A percentile compares a stretch with the other conserved stretches of the same genome.
These are phyloP conservation scores for Leptodactylus fuscus DNA, from an alignment of 2,113 vertebrate species.

Conservation along the genomic window DNA sequence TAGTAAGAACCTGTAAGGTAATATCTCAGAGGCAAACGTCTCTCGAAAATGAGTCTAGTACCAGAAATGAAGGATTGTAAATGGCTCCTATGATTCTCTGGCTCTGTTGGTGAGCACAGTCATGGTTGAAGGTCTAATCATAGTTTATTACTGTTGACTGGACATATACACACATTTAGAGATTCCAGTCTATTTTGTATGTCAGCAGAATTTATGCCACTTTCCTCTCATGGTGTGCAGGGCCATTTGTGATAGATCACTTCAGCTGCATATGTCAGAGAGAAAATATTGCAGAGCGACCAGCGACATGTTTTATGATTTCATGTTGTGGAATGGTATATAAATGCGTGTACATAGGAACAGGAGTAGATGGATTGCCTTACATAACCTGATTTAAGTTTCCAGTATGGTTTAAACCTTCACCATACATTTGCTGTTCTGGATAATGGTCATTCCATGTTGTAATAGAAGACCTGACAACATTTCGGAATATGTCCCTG, in stretches of 20 bases:
- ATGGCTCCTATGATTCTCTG: not conserved
- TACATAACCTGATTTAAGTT: not conserved
- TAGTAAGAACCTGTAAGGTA: no score
- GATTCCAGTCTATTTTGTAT: conserved; percentile 33
- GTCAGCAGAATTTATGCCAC: conserved; percentile 26
- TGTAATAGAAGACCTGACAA: no score
- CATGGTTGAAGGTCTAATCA: conserved; percentile 24
- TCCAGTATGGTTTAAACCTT: not conserved
- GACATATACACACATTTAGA: conserved; percentile 16
- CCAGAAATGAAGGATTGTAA: no score
- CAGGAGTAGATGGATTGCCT: not conserved
- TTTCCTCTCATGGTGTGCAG: not conserved
- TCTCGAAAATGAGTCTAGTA: no score
- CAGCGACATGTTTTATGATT: not conserved
- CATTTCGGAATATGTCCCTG: no score
- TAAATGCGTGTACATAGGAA: not conserved
- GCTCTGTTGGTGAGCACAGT: conserved; percentile 6
- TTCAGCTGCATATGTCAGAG: not conserved
- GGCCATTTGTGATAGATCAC: conserved; percentile 14
- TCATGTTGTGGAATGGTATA: not conserved
- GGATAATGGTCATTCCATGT: no score
- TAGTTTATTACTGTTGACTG: conserved; percentile 25
- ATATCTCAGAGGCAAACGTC: no score
- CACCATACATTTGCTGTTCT: not conserved
- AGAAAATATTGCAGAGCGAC: not conserved